phyloP scores from a whole-genome alignment of 2,888 invertebrate species.

The Drosophila anceps region DNA sequence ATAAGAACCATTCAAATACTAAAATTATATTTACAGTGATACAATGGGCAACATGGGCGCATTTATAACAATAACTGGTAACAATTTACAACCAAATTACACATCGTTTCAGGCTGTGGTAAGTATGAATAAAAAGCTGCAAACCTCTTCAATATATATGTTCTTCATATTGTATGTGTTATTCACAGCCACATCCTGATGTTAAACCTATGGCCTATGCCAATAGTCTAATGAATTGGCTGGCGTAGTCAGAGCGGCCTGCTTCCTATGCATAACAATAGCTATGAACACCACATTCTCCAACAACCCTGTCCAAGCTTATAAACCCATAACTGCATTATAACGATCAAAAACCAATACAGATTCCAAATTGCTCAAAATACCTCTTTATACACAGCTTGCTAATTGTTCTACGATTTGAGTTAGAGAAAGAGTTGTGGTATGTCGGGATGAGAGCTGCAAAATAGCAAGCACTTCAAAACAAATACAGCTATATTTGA shows the following conservation, averaged over 20 bases:
- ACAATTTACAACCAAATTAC: constrained; percentile 95
- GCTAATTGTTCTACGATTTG: constrained; percentile 45
- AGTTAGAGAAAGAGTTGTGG: constrained; percentile 44
- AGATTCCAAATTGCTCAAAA: constrained; percentile 67
- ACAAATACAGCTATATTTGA: constrained; percentile 72
- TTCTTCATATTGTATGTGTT: constrained; percentile 48
- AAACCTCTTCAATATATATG: not conserved
- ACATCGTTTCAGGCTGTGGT: constrained; percentile 98
- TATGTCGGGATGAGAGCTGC: constrained; percentile 30
- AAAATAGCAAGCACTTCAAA: constrained; percentile 59
- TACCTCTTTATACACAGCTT: constrained; percentile 56
- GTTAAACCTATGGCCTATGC: constrained; percentile 99
- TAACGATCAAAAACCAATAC: constrained; percentile 51
- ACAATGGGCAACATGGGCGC: constrained; percentile 99
- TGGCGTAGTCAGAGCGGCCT: constrained; percentile 81
- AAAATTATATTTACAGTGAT: constrained; percentile 89
- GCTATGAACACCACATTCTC: constrained; percentile 50
- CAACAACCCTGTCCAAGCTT: constrained; percentile 49
- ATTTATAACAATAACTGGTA: constrained; percentile 97
- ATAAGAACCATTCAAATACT: not conserved
- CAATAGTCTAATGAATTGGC: constrained; percentile 91
- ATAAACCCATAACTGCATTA: constrained; percentile 51
- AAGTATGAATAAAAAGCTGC: constrained; percentile 85
- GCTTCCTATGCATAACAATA: constrained; percentile 51
- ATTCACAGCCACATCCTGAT: constrained; percentile 95